Percentiles rank a stretch among this genome's conserved stretches.
phyloP scores from a whole-genome alignment of 2,113 vertebrate species.

The Pelecanoides urinatrix region DNA sequence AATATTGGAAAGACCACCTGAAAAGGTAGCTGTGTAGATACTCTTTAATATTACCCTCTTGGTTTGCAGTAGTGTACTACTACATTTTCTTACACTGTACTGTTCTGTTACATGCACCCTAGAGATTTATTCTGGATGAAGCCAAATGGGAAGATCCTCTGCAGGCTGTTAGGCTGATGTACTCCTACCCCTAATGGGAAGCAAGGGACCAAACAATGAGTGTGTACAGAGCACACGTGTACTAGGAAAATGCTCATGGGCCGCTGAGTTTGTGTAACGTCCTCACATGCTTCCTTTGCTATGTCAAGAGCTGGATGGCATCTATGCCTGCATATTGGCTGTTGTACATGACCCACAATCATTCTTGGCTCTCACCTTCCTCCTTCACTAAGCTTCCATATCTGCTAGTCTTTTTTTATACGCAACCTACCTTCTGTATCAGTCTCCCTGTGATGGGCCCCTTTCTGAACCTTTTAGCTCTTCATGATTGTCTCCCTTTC shows the following conservation, averaged over 20 bases:
- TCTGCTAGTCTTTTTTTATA: neutral
- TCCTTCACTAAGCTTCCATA: neutral
- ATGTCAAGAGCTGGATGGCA: neutral
- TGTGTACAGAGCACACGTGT: neutral
- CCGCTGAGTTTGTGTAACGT: neutral
- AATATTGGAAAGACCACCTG: neutral
- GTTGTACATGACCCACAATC: neutral
- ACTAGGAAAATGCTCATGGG: neutral
- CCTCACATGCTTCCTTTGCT: neutral
- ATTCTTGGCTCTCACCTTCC: neutral
- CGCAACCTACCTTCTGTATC: neutral
- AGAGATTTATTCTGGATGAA: neutral
- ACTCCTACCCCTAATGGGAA: neutral
- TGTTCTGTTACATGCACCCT: neutral
- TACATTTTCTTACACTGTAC: neutral
- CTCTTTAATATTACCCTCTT: neutral
- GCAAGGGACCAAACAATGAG: too few relatives aligned
- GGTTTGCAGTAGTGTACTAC: neutral
- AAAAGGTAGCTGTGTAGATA: neutral
- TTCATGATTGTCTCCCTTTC: neutral
- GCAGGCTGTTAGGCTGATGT: neutral
- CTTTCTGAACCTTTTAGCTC: neutral
- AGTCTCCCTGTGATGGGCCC: neutral
- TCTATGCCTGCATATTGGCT: neutral
- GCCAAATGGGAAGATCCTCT: neutral